Conservation (phyloP, 2,888 invertebrate species). For the Amorpha juglandis region DNA sequence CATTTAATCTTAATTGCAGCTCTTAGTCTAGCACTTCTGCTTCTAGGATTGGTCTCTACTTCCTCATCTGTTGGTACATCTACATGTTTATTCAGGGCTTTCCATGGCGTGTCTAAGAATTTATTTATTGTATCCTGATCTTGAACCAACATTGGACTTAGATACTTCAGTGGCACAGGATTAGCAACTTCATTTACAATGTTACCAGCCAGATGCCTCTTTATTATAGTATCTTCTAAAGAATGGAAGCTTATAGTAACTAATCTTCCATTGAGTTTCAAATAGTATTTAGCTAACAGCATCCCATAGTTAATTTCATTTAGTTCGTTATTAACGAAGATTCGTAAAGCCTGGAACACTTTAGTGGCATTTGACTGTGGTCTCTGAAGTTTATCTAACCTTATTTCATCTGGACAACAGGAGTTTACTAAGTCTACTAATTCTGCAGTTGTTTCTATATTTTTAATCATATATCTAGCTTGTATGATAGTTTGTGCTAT, state of each 20-base stretch:
- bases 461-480: constrained; percentile 89
- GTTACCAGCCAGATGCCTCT: constrained; percentile 93
- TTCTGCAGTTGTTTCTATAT: constrained; percentile 92
- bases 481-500: constrained; percentile 95
- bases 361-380: constrained; percentile 94
- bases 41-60: constrained; percentile 90
- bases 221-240: constrained; percentile 96
- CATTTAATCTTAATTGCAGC: constrained; percentile 90
- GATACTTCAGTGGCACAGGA: constrained; percentile 88
- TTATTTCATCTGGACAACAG: constrained; percentile 82
- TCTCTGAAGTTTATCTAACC: constrained; percentile 89
- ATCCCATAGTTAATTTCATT: constrained; percentile 97
- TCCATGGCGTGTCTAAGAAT: constrained; percentile 89
- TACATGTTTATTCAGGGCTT: constrained; percentile 91
- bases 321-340: constrained; percentile 98
- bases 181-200: constrained; percentile 89
- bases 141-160: constrained; percentile 85
- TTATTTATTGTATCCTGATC: constrained; percentile 85
- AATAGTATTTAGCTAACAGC: constrained; percentile 88
- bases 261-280: constrained; percentile 91
- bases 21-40: constrained; percentile 94
- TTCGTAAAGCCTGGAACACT: constrained; percentile 95
- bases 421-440: constrained; percentile 89
- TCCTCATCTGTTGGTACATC: constrained; percentile 89
- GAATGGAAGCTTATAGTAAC: constrained; percentile 96